A percentile compares a stretch with the other conserved stretches of the same genome.
These are phyloP conservation scores for Altica lythri DNA, from an alignment of 2,888 invertebrate species.

Conservation along the genomic window DNA sequence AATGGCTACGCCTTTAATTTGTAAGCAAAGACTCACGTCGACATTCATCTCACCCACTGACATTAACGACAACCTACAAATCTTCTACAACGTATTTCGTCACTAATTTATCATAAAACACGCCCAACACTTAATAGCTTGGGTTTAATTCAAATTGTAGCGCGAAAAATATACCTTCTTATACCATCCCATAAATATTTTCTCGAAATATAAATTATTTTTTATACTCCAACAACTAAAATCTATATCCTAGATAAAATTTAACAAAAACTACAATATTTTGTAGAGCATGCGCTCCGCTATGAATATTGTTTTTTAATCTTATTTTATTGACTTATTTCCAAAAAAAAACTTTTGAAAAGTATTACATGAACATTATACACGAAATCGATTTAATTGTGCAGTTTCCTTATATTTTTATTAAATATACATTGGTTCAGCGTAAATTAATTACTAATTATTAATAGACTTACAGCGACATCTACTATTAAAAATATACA, in stretches of 20 bases:
- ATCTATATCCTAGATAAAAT: slow-evolving; percentile 3
- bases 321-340: slow-evolving; percentile 26
- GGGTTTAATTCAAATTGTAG: slow-evolving; percentile 39
- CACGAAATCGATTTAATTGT: no score
- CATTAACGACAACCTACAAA: slow-evolving; percentile 18
- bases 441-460: no score
- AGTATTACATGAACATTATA: no score
- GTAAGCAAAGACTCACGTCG: slow-evolving; percentile 46
- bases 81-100: slow-evolving; percentile 32
- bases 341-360: no score
- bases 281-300: slow-evolving; percentile 33
- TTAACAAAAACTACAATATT: slow-evolving; percentile 12
- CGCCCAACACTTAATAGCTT: slow-evolving; percentile 50
- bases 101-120: slow-evolving; percentile 44
- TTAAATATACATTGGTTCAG: no score
- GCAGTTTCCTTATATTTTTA: no score
- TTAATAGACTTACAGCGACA: no score
- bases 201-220: background rate
- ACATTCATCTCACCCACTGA: slow-evolving; percentile 29
- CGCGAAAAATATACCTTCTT: slow-evolving; percentile 25
- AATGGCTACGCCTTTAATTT: slow-evolving; percentile 69
- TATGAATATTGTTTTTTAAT: slow-evolving; percentile 24
- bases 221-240: background rate
- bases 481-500: no score
- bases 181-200: background rate